Conservation (phyloP, 2,888 invertebrate species). For the Hydropsyche betteni region DNA sequence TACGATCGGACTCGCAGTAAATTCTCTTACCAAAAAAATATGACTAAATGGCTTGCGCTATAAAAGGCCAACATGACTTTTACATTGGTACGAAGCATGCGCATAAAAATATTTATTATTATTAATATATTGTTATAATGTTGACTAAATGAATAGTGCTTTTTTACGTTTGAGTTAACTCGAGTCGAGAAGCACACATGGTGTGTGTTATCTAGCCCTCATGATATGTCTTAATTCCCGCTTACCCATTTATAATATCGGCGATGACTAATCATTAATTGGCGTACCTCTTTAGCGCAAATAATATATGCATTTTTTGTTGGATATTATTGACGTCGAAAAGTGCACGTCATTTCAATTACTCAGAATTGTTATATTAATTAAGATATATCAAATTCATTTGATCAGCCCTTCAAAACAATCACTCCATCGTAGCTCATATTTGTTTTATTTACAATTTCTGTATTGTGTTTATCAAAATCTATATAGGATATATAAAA, state of each 20-base stretch:
- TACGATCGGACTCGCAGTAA: constrained; percentile 16
- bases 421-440: too few species aligned
- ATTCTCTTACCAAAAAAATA: constrained; percentile 16
- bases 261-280: constrained; percentile 21
- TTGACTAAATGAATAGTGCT: constrained; percentile 28
- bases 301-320: not conserved
- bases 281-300: constrained; percentile 7
- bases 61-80: constrained; percentile 35
- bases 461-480: too few species aligned
- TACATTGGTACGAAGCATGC: constrained; percentile 17
- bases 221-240: constrained; percentile 13
- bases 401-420: too few species aligned
- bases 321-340: not conserved
- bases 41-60: constrained; percentile 33
- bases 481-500: too few species aligned
- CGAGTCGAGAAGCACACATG: constrained; percentile 22
- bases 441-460: too few species aligned
- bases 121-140: constrained; percentile 24
- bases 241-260: constrained; percentile 1
- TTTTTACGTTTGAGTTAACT: constrained; percentile 34
- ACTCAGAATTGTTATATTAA: not conserved
- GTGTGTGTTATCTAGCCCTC: constrained; percentile 1
- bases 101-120: constrained; percentile 18
- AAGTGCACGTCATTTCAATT: constrained; percentile 23
- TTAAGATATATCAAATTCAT: not conserved